These are phyloP conservation scores for Allobates femoralis DNA, from an alignment of 2,797 vertebrate species.

Conservation along the genomic window DNA sequence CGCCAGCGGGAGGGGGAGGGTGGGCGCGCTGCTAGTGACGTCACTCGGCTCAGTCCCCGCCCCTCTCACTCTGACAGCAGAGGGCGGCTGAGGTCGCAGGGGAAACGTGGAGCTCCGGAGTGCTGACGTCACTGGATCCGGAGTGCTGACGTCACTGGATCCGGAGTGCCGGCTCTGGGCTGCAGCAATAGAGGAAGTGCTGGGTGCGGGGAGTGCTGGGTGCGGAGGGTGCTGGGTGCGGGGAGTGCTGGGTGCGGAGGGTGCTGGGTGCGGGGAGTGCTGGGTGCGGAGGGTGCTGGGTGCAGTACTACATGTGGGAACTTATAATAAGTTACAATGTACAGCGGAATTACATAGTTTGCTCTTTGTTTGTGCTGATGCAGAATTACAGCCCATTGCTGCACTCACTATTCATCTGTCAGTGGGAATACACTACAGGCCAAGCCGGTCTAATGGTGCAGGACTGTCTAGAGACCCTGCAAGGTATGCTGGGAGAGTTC, in stretches of 20 bases:
- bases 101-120: conserved; percentile 65
- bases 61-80: conserved; percentile 48
- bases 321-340: too few species aligned
- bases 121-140: neutral
- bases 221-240: too few species aligned
- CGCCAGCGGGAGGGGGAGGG: conserved; percentile 68
- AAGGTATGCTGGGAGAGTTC: neutral
- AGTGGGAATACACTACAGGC: too few species aligned
- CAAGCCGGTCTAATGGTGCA: too few species aligned
- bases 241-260: neutral
- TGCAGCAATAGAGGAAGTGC: too few species aligned
- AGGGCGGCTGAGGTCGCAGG: conserved; percentile 42
- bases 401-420: too few species aligned
- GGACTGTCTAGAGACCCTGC: too few species aligned
- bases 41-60: conserved; percentile 65
- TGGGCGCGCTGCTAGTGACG: conserved; percentile 70
- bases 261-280: accelerated
- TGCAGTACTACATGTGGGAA: too few species aligned
- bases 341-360: neutral
- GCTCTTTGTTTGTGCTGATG: neutral
- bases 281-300: too few species aligned
- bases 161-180: neutral
- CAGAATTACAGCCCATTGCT: neutral
- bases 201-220: too few species aligned
- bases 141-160: too few species aligned